Conservation (phyloP, 64 coral and sea anemone genomes). For the Orbicella faveolata region DNA sequence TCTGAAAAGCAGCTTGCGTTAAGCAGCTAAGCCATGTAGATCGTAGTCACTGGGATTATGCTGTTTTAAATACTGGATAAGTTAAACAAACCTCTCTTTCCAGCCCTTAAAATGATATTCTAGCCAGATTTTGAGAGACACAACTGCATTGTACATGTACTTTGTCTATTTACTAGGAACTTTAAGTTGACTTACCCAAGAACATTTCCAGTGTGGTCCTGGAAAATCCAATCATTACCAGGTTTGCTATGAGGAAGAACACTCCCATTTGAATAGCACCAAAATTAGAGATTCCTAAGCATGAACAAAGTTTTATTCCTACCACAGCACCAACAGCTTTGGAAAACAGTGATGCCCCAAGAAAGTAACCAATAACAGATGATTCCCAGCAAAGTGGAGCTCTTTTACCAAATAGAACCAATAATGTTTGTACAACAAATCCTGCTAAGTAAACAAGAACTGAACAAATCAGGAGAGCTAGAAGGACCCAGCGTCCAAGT, state of each 20-base stretch:
- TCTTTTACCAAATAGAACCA: conserved; percentile 74
- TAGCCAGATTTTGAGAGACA: too few relatives aligned
- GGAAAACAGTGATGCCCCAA: conserved; percentile 66
- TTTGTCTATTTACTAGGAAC: neutral
- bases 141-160: neutral
- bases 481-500: conserved; percentile 75
- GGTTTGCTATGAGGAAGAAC: conserved; percentile 61
- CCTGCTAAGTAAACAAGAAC: conserved; percentile 57
- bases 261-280: conserved; percentile 71
- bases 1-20: too few relatives aligned
- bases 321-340: conserved; percentile 87
- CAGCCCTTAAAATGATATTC: too few relatives aligned
- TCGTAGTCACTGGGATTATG: too few relatives aligned
- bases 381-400: conserved; percentile 82
- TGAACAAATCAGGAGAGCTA: conserved; percentile 47
- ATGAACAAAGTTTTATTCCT: conserved; percentile 71
- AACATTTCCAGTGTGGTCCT: conserved; percentile 88
- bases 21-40: too few relatives aligned
- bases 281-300: conserved; percentile 70
- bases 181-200: conserved; percentile 59
- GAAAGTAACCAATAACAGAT: conserved; percentile 75
- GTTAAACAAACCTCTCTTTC: too few relatives aligned
- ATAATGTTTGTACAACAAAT: conserved; percentile 61
- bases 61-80: too few relatives aligned
- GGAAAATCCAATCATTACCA: conserved; percentile 84